These are phyloP conservation scores for Catostomus latipinnis DNA, from an alignment of 2,797 vertebrate species.

Conservation along the genomic window DNA sequence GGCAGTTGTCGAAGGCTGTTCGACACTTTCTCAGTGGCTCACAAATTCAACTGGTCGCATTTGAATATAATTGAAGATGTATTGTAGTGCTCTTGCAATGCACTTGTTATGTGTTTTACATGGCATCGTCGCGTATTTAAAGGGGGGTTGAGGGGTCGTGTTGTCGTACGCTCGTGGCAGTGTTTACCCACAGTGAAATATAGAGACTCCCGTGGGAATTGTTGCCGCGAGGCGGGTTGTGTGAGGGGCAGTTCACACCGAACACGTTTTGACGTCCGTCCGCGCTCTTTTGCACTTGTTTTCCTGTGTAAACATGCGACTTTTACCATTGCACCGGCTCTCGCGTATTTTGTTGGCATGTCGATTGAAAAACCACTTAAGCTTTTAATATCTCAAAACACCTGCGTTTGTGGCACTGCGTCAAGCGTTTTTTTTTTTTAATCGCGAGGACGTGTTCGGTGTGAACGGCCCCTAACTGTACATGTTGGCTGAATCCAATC, in stretches of 20 bases:
- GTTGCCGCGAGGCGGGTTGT: conserved; percentile 24
- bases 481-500: conserved; percentile 19
- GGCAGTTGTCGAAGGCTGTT: conserved; percentile 61
- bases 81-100: neutral
- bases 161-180: conserved; percentile 52
- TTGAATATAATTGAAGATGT: neutral
- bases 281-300: too few relatives aligned
- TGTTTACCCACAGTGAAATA: conserved; percentile 50
- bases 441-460: too few relatives aligned
- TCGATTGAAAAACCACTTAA: too few relatives aligned
- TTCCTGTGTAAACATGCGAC: too few relatives aligned
- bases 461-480: neutral
- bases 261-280: too few relatives aligned
- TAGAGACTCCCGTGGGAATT: conserved; percentile 18
- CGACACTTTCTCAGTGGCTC: conserved; percentile 54
- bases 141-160: neutral
- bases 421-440: too few relatives aligned
- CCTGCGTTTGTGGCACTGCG: too few relatives aligned
- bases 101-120: too few relatives aligned
- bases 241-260: neutral
- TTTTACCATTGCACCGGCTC: too few relatives aligned
- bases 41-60: conserved; percentile 1
- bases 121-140: neutral
- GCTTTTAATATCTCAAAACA: too few relatives aligned
- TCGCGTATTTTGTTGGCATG: too few relatives aligned